Evolutionary conservation across 2,113 vertebrate genomes (phyloP).

Genomic region (Macquaria australasica): DNA sequence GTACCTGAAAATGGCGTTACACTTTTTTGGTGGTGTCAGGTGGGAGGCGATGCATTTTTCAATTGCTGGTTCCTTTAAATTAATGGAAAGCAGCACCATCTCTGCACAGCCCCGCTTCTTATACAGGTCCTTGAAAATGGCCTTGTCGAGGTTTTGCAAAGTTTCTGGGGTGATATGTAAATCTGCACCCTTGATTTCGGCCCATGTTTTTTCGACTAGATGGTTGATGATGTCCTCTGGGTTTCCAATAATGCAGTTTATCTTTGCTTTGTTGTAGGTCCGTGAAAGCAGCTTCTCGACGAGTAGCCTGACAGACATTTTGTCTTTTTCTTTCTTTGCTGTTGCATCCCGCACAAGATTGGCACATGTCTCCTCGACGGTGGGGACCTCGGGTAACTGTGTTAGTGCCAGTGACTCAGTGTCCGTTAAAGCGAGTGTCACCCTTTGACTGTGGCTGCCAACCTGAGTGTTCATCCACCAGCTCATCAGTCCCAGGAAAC

Average conservation of each 20-base stretch:
- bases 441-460: neutral
- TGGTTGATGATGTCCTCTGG: no score
- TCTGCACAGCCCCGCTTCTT: neutral
- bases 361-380: neutral
- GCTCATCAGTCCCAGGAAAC: neutral
- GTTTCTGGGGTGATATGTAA: neutral
- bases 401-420: no score
- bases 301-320: neutral
- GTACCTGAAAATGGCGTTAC: neutral
- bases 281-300: neutral
- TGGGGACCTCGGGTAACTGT: neutral
- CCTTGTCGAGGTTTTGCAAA: neutral
- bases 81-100: neutral
- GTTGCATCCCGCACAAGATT: no score
- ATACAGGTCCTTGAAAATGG: neutral
- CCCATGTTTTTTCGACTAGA: neutral
- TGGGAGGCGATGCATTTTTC: neutral
- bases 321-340: neutral
- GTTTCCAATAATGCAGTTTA: rapidly evolving
- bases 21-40: neutral
- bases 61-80: neutral
- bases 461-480: neutral
- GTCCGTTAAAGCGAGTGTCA: rapidly evolving
- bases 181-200: neutral
- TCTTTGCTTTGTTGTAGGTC: neutral